These are phyloP conservation scores for Pterocles burchelli DNA, from an alignment of 2,113 vertebrate genomes.

Conservation along the genomic window DNA sequence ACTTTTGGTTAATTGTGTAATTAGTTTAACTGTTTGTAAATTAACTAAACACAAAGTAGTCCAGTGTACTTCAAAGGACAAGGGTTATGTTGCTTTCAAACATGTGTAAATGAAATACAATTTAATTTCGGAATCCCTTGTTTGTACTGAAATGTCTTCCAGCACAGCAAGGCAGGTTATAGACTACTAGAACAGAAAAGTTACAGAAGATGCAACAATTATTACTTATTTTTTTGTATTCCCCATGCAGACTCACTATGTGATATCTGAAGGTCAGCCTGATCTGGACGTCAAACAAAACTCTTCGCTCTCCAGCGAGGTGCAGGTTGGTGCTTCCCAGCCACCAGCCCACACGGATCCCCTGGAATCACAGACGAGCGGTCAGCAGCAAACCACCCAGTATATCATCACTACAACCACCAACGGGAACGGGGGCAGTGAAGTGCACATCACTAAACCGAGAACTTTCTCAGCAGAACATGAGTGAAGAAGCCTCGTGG, in stretches of 20 bases:
- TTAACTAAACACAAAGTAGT: not conserved
- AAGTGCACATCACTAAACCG: conserved; percentile 91
- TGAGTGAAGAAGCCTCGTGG: not conserved
- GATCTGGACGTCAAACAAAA: conserved; percentile 89
- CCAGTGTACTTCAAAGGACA: not conserved
- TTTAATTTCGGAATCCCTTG: not conserved
- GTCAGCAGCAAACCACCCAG: conserved; percentile 86
- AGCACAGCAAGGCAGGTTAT: not conserved
- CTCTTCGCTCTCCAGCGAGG: conserved; percentile 62
- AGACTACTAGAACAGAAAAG: not conserved
- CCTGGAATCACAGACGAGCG: conserved; percentile 78
- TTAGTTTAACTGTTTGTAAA: not conserved
- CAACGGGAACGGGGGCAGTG: conserved; percentile 81
- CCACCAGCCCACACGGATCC: conserved; percentile 76
- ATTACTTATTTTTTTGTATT: not conserved
- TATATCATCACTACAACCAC: conserved; percentile 95
- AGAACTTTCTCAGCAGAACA: conserved; percentile 62
- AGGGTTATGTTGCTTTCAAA: not conserved
- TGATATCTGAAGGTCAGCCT: conserved; percentile 93
- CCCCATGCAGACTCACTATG: conserved; percentile 87
- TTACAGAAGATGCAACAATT: not conserved
- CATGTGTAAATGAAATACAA: not conserved
- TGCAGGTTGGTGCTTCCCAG: conserved; percentile 72
- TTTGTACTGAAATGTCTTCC: not conserved
- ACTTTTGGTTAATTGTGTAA: not conserved